phyloP scores from a whole-genome alignment of 2,113 vertebrate species.

The Cynoglossus semilaevis region DNA sequence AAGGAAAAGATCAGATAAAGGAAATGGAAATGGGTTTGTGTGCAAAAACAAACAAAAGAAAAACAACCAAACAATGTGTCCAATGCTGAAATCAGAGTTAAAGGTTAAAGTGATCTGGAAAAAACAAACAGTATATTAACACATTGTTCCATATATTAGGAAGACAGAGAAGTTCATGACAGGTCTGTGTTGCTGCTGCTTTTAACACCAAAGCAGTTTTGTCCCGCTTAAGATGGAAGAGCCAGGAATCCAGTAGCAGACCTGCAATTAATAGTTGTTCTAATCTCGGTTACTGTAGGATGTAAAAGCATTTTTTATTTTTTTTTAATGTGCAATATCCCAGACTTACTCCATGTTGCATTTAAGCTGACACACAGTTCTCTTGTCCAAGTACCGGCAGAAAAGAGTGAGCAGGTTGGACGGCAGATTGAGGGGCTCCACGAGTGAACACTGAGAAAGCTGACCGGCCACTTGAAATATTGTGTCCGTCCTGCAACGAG shows the following conservation, averaged over 20 bases:
- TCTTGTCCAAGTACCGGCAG: slow-evolving; percentile 92
- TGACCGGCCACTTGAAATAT: slow-evolving; percentile 89
- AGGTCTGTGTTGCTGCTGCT: slow-evolving; percentile 1
- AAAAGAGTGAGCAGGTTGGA: slow-evolving; percentile 91
- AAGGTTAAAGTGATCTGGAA: slow-evolving; percentile 9
- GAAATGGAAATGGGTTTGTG: slow-evolving; percentile 45
- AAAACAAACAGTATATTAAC: too few species aligned
- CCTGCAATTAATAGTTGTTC: slow-evolving; percentile 38
- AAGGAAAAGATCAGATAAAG: slow-evolving; percentile 42
- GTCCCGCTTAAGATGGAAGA: slow-evolving; percentile 63
- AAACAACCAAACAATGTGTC: too few species aligned
- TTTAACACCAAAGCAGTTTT: slow-evolving; percentile 11
- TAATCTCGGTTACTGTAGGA: background rate
- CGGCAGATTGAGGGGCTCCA: slow-evolving; percentile 87
- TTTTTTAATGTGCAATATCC: background rate
- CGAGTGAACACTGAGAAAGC: slow-evolving; percentile 82
- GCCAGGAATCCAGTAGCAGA: slow-evolving; percentile 73
- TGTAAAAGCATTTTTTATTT: background rate
- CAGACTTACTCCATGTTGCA: slow-evolving; percentile 86
- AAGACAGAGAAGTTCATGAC: slow-evolving; percentile 15
- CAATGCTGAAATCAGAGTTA: slow-evolving; percentile 22
- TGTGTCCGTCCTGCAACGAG: slow-evolving; percentile 78
- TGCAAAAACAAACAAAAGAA: too few species aligned
- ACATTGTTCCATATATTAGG: background rate
- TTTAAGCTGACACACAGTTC: slow-evolving; percentile 84